Evolutionary conservation across 2,888 invertebrate species (phyloP).

Genomic region (Sipha maydis): DNA sequence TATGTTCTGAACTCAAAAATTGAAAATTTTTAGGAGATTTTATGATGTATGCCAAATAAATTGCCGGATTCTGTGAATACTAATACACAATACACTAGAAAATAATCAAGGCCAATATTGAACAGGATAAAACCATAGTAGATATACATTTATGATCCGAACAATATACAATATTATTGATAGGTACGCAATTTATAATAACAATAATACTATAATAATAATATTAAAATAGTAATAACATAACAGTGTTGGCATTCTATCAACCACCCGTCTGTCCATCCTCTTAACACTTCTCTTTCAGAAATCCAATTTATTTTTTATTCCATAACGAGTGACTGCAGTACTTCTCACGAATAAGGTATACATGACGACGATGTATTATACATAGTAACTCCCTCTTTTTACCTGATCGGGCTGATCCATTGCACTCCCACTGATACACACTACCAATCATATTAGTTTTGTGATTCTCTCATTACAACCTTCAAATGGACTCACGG

Average conservation of each 20-base stretch:
- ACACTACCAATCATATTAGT: conserved; percentile 32
- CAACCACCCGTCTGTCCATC: conserved; percentile 3
- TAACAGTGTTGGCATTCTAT: conserved; percentile 32
- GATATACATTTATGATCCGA: neutral
- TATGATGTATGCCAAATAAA: neutral
- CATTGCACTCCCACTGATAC: conserved; percentile 4
- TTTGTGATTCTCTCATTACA: conserved; percentile 35
- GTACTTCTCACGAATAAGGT: conserved; percentile 44
- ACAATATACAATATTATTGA: conserved; percentile 27
- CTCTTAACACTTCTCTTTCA: conserved; percentile 35
- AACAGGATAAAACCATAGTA: conserved; percentile 13
- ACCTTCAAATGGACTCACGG: conserved; percentile 43
- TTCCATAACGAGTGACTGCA: conserved; percentile 37
- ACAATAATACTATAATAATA: conserved; percentile 13
- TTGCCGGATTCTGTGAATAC: neutral
- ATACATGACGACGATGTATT: conserved; percentile 42
- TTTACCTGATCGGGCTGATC: conserved; percentile 6
- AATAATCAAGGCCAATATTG: conserved; percentile 27
- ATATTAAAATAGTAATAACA: conserved; percentile 24
- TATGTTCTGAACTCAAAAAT: neutral
- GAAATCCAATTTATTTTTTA: conserved; percentile 50
- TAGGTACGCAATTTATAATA: conserved; percentile 19
- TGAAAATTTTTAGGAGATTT: neutral
- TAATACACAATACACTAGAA: neutral
- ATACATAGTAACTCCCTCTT: conserved; percentile 24